These are phyloP conservation scores for Nestor notabilis DNA, from an alignment of 2,113 vertebrate species.

Conservation along the genomic window DNA sequence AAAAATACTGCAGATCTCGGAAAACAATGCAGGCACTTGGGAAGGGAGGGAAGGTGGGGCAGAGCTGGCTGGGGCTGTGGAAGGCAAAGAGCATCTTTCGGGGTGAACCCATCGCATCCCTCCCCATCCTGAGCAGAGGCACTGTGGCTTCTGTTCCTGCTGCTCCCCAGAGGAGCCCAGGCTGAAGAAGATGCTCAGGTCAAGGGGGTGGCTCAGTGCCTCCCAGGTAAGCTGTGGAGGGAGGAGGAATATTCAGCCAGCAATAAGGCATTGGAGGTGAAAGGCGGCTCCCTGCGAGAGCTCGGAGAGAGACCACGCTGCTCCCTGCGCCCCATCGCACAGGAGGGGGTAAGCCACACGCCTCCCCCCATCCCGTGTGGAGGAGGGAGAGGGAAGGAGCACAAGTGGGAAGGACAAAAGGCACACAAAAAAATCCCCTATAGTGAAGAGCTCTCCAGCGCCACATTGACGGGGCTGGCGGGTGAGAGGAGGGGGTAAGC, in stretches of 20 bases:
- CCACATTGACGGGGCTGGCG: neutral
- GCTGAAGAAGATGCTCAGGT: neutral
- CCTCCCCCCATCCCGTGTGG: neutral
- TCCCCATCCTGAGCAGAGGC: neutral
- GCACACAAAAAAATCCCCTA: slow-evolving; percentile 57
- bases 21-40: slow-evolving; percentile 57
- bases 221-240: neutral
- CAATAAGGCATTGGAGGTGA: slow-evolving; percentile 43
- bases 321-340: neutral
- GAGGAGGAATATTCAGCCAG: neutral
- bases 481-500: neutral
- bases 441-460: neutral
- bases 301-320: neutral
- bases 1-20: slow-evolving; percentile 49
- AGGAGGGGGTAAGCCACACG: neutral
- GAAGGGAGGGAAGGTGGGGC: neutral
- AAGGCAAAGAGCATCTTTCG: neutral
- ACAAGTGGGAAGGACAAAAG: neutral
- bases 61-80: neutral
- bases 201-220: neutral
- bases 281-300: neutral
- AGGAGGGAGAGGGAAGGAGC: neutral
- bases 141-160: neutral
- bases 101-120: neutral
- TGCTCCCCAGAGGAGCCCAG: neutral